Base-by-base conservation (phyloP, 2,113 vertebrate species). In the Corythaixoides concolor region DNA sequence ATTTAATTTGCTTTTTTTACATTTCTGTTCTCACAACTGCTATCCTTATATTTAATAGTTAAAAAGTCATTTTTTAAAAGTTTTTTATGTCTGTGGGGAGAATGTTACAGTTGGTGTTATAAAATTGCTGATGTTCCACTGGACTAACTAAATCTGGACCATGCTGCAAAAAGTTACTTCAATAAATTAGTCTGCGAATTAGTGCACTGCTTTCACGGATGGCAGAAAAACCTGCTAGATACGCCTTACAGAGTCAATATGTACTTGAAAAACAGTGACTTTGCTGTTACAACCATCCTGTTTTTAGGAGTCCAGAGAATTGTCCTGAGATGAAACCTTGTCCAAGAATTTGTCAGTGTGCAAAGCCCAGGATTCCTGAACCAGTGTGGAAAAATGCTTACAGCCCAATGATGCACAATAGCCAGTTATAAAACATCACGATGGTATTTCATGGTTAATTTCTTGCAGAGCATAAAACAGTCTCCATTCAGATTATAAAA, bases 301-400 rank as follows among this genome's bases (percentile, higher is more conserved):
- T 1, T 83, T 82, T 82, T 14, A 33, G 78, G 88, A 76, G 72
- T 66, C 58, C 63, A 1, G 11, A 76, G 85, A 82, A 62, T 73
- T 81, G 26, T 53, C 88, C 75, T 39, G 87, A 87, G 77, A 21
- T 70, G 72, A 83, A 88, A 66, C 59, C 8, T 95, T 32, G 64
- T 21, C 82, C 72, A 77, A 88, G 85, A 80, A 89, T 69, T 93
- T 53, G 49, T 81, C 74, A 53, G 43, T 5, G 24, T 4, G 12
- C 39, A 72, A 82, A 96, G 64, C 37, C 67, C 45, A 8, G 85
- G 88, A 89, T 91, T 94, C 69, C 82, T 81, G 88, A 91, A n/a
- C 73, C 68, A 23, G 39, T 0, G 11, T 92, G 94, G 67, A 88
- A 93, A 84, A 94, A 58, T 12, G 79, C 70, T 96, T 53, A 55